phyloP scores from a whole-genome alignment of 2,888 invertebrate genomes.

The Coremacera marginata region DNA sequence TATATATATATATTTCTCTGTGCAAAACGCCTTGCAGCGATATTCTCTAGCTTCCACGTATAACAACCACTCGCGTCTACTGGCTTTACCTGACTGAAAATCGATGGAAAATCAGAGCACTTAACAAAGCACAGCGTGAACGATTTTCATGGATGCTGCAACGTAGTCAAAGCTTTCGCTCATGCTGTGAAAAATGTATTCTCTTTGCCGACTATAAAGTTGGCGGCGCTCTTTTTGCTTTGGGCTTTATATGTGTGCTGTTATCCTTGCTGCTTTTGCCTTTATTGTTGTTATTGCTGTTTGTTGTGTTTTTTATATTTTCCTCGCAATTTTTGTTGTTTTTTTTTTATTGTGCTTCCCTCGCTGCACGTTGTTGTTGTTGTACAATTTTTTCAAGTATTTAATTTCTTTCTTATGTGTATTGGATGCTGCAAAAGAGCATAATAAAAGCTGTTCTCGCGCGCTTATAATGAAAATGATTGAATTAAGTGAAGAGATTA shows the following conservation, averaged over 20 bases:
- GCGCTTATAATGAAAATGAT: no score
- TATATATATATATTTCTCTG: slow-evolving; percentile 37
- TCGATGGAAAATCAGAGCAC: slow-evolving; percentile 51
- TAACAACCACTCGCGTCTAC: slow-evolving; percentile 67
- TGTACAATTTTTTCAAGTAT: background rate
- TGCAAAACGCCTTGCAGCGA: slow-evolving; percentile 27
- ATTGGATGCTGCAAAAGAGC: no score
- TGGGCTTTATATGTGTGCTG: background rate
- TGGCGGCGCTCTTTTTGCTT: background rate
- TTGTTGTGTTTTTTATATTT: background rate
- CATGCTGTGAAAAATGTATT: background rate
- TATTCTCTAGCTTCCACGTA: slow-evolving; percentile 49
- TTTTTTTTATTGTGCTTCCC: background rate
- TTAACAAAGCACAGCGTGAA: slow-evolving; percentile 39
- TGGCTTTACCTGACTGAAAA: slow-evolving; percentile 67
- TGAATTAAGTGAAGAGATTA: no score
- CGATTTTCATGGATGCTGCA: slow-evolving; percentile 36
- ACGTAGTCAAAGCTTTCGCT: background rate
- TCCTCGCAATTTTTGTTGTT: background rate
- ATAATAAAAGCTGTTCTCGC: no score
- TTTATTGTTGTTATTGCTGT: slow-evolving; percentile 2
- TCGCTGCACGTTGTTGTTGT: background rate
- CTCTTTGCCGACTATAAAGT: background rate
- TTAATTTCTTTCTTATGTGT: no score
- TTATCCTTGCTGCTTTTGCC: slow-evolving; percentile 14